Percentiles rank a stretch among this genome's conserved stretches.
Evolutionary conservation across 1,140 invertebrate genomes (phyloP).

Genomic region (Dysdera silvatica): DNA sequence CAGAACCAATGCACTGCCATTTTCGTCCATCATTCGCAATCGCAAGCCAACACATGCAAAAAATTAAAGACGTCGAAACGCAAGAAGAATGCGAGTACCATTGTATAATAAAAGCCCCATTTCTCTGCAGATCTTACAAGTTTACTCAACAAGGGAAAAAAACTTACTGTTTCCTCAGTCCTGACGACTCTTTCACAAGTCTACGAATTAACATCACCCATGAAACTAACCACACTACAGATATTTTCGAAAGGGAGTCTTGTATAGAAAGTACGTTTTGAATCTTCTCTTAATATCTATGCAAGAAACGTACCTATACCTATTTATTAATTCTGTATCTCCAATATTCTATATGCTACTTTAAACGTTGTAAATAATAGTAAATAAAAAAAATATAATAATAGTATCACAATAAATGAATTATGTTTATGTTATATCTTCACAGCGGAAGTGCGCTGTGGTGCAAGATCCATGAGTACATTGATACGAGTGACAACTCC

Average conservation of each 20-base stretch:
- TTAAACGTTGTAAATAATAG: background rate
- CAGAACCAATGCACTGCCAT: slow-evolving; percentile 18
- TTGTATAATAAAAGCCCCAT: slow-evolving; percentile 9
- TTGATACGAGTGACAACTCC: slow-evolving; percentile 24
- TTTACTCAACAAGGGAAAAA: background rate
- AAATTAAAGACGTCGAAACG: slow-evolving; percentile 1
- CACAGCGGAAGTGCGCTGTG: slow-evolving; percentile 25
- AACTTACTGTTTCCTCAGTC: slow-evolving; percentile 13
- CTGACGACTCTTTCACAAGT: slow-evolving; percentile 23
- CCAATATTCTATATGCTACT: background rate
- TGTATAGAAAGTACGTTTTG: slow-evolving; percentile 23
- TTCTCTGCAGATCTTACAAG: slow-evolving; percentile 22
- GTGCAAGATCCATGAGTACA: slow-evolving; percentile 9
- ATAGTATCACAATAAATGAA: background rate
- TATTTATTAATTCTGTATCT: background rate
- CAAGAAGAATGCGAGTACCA: slow-evolving; percentile 1
- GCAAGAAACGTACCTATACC: background rate
- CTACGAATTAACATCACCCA: background rate
- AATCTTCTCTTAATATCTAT: background rate
- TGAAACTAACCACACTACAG: background rate
- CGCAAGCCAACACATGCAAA: slow-evolving; percentile 10
- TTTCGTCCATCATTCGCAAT: slow-evolving; percentile 7
- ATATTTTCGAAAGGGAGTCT: slow-evolving; percentile 22
- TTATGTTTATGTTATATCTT: background rate
- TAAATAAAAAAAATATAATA: background rate